Evolutionary conservation across 2,113 vertebrate species (phyloP), one percentile per base, ranked within the genome.

Genomic region (Ophthalmolycus amberensis): DNA sequence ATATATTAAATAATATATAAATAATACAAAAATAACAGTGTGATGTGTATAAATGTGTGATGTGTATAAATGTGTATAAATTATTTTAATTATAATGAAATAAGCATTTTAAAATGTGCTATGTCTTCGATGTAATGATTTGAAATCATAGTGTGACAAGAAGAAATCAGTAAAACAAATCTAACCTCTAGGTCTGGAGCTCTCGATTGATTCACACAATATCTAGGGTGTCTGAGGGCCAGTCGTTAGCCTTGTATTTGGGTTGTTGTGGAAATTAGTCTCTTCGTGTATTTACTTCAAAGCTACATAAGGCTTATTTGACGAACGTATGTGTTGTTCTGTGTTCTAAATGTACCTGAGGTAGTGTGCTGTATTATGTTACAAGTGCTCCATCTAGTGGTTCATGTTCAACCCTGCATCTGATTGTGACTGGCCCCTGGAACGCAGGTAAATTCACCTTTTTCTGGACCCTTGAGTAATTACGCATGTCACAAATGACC

Each of bases 361-460:
- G 60, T 38, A 60, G 2, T 46, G 2, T 59, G 5, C 12, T 59
- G 38, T 38, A 32, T 76, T 77, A n/a, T 65, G 37, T 87, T 29
- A 71, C 72, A 75, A 66, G 11, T 56, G 48, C 86, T 15, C 84
- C 86, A 89, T 81, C 91, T 86, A 85, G 68, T 90, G 91, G 77
- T 71, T 22, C 0, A 37, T 3, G 38, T n/a, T 4, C 1, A 64
- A 38, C 48, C 10, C 66, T 75, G 62, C 88, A 67, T 4, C 32
- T 38, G 6, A 56, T 10, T 52, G 38, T 71, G 38, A 16, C 11
- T 9, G 16, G 34, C 22, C 48, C 15, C 18, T 20, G 3, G 58
- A 9, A 25, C 5, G 2, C 48, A 25, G n/a, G 15, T 29, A 46
- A 65, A 58, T 4, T 1, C 7, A 71, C 15, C 4, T 60, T 52